phyloP scores from a whole-genome alignment of 2,888 invertebrate genomes.

The Cactoblastis cactorum region DNA sequence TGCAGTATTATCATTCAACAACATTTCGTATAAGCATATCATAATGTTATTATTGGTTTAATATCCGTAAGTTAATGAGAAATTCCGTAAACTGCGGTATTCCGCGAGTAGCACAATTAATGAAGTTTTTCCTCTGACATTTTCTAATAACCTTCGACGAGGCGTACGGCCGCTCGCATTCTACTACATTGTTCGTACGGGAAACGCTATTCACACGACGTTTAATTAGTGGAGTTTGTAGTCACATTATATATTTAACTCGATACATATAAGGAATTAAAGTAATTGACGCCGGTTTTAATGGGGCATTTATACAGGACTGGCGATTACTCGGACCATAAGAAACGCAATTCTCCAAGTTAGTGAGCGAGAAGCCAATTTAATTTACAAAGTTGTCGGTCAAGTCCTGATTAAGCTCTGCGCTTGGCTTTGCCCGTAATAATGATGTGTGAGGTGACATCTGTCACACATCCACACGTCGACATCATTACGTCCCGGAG shows the following conservation, averaged over 20 bases:
- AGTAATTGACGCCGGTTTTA: conserved; percentile 73
- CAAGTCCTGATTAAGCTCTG: conserved; percentile 58
- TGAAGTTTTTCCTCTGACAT: conserved; percentile 35
- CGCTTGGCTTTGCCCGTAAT: conserved; percentile 44
- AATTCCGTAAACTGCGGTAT: conserved; percentile 18
- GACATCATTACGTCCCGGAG: conserved; percentile 9
- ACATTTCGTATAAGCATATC: neutral
- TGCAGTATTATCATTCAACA: conserved; percentile 15
- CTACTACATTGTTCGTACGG: conserved; percentile 55
- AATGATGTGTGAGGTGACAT: conserved; percentile 41
- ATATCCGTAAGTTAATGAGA: conserved; percentile 9
- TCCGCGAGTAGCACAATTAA: conserved; percentile 30
- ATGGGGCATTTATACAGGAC: conserved; percentile 63
- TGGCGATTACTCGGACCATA: conserved; percentile 61
- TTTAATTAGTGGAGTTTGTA: conserved; percentile 58
- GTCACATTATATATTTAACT: conserved; percentile 57
- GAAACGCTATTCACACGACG: conserved; percentile 55
- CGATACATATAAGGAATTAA: conserved; percentile 62
- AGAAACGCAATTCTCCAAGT: conserved; percentile 62
- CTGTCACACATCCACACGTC: conserved; percentile 13
- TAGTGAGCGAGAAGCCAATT: conserved; percentile 60
- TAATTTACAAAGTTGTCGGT: conserved; percentile 73
- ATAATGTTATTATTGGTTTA: conserved; percentile 9
- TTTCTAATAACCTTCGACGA: conserved; percentile 34
- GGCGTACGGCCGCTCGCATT: conserved; percentile 45